These are phyloP conservation scores for Pelodiscus sinensis DNA, from an alignment of 2,113 vertebrate species.

Conservation along the genomic window DNA sequence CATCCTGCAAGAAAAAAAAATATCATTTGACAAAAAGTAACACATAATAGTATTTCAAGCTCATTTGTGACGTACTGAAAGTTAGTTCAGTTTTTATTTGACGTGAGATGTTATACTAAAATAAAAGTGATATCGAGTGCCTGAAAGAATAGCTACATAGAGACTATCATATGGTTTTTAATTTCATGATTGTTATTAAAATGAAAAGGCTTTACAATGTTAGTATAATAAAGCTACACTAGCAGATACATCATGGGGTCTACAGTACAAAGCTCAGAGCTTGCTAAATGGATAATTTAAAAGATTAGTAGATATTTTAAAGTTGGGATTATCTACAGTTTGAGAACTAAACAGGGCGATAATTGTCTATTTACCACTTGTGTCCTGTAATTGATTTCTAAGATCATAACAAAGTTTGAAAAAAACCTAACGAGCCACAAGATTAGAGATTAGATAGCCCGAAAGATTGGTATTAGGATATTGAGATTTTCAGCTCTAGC, in stretches of 20 bases:
- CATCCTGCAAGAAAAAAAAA: not conserved
- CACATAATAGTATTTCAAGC: not conserved
- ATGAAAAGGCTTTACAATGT: not conserved
- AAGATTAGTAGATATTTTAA: not conserved
- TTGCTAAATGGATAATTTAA: not conserved
- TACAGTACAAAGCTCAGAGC: not conserved
- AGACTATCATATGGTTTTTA: not conserved
- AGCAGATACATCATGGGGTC: not conserved
- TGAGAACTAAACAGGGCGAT: not conserved
- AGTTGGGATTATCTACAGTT: not conserved
- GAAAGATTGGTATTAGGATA: not conserved
- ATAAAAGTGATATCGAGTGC: not conserved
- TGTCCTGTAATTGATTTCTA: fast-evolving
- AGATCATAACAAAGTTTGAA: fast-evolving
- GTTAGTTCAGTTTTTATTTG: not conserved
- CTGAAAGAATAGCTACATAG: not conserved
- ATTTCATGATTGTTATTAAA: not conserved
- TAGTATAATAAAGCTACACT: not conserved
- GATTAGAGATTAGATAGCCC: not conserved
- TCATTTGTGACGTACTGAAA: not conserved
- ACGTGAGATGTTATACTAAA: not conserved
- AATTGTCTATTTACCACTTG: not conserved
- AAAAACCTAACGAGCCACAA: not conserved
- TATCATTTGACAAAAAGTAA: not conserved
- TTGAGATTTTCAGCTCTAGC: not conserved